Base-by-base conservation (phyloP, 1,140 invertebrate species). In the Zaprionus kolodkinae region DNA sequence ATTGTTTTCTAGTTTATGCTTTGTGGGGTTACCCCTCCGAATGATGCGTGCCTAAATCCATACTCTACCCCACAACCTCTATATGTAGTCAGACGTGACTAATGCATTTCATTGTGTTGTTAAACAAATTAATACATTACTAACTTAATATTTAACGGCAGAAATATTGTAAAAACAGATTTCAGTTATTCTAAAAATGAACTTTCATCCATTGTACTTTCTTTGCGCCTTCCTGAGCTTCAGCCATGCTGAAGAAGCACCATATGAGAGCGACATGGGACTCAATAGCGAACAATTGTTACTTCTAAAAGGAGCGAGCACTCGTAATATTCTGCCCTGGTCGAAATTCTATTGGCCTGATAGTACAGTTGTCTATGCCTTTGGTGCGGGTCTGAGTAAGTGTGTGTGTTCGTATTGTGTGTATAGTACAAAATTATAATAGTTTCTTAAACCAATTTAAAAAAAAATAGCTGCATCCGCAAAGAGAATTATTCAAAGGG, bases 261-360 rank as follows among this genome's bases (percentile, higher is more conserved):
- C 35, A 5, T 2, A 27, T 9, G 36, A 45, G 6, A 71, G 70
- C 12, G 76, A 79, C 3, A 67, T 84, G 25, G 12, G 40, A n/a
- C 50, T 79, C 0, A 73, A 35, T 0, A 5, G 65, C 7, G 64
- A 62, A 1, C 81, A 84, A 6, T 21, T 54, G 7, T 9, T 33
- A 0, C 35, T 55, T 25, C 43, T 84, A 33, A 36, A 30, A 0
- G 43, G 30, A 2, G 45, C 9, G 6, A 25, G 1, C 2, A 1
- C 15, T 4, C 61, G 81, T 0, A 45, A 79, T 35, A 64, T 35
- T 0, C 9, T 30, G 0, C 56, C 40, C 2, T 73, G 72, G 72
- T 43, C 65, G 0, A 1, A 13, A 17, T 84, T 73, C 54, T 80
- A 80, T 35, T 84, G 76, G 81, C 79, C 64, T 12, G 43, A 67